Evolutionary conservation across 2,888 invertebrate genomes (phyloP).

Genomic region (Scaeva pyrastri): DNA sequence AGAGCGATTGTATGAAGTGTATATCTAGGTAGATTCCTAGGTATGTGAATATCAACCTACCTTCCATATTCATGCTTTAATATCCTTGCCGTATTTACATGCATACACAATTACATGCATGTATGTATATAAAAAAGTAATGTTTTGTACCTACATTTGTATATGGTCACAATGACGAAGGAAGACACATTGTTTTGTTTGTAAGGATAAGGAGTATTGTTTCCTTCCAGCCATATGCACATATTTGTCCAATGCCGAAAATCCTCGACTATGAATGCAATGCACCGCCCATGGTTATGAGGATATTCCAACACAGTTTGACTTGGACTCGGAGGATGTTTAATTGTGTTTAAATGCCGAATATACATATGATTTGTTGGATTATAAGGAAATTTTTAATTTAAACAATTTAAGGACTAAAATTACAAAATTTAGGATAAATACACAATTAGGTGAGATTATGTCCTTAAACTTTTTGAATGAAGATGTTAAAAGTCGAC

Average conservation of each 20-base stretch:
- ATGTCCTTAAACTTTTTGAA: too few species aligned
- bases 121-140: not conserved
- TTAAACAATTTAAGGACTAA: too few species aligned
- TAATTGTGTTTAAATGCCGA: conserved; percentile 21
- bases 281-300: conserved; percentile 22
- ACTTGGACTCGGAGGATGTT: conserved; percentile 4
- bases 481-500: too few species aligned
- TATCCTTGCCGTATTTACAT: not conserved
- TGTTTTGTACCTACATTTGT: too few species aligned
- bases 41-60: not conserved
- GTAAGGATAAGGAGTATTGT: conserved; percentile 18
- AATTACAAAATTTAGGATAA: too few species aligned
- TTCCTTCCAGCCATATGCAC: conserved; percentile 34
- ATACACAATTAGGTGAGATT: too few species aligned
- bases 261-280: conserved; percentile 23
- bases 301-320: conserved; percentile 19
- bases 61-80: not conserved
- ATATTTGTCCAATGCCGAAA: conserved; percentile 18
- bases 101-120: not conserved
- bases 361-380: conserved; percentile 34
- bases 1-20: not conserved
- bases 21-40: too few species aligned
- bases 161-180: conserved; percentile 36
- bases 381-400: conserved; percentile 42
- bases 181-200: conserved; percentile 60